phyloP scores from a whole-genome alignment of 1,140 invertebrate genomes.

The Papilio polytes region DNA sequence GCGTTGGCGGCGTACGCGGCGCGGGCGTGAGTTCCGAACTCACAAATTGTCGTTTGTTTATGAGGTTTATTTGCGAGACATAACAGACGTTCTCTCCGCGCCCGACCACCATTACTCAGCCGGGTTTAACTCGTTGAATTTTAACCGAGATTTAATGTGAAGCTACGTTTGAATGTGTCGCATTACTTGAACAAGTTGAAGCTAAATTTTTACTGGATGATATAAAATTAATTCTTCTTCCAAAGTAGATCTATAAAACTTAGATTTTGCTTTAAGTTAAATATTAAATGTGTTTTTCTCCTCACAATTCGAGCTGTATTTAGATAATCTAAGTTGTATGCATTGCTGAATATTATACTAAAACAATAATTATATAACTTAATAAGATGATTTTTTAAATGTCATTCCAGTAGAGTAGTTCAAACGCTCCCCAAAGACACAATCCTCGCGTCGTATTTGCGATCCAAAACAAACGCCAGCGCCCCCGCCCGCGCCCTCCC shows the following conservation, averaged over 20 bases:
- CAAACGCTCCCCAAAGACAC: constrained; percentile 56
- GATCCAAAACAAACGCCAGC: constrained; percentile 66
- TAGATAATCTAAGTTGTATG: not conserved
- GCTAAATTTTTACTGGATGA: not conserved
- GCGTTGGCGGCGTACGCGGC: constrained; percentile 5
- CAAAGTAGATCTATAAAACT: not conserved
- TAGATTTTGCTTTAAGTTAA: too few species aligned
- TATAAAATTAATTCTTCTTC: not conserved
- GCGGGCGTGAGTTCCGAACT: constrained; percentile 44
- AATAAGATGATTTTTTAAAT: not conserved
- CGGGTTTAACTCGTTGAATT: constrained; percentile 72
- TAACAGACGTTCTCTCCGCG: constrained; percentile 59
- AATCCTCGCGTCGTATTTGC: constrained; percentile 64
- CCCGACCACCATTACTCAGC: constrained; percentile 64
- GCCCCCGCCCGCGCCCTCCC: constrained; percentile 47
- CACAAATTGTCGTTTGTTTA: constrained; percentile 62
- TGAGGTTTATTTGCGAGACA: constrained; percentile 65
- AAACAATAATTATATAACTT: not conserved
- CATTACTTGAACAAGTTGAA: constrained; percentile 22
- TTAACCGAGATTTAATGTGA: constrained; percentile 68
- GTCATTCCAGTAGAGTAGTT: not conserved
- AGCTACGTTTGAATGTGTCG: constrained; percentile 45
- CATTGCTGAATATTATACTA: not conserved
- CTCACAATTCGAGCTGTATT: not conserved
- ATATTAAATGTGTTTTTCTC: too few species aligned